phyloP scores from a whole-genome alignment of 2,113 vertebrate genomes.

The Cinclus mexicanus region DNA sequence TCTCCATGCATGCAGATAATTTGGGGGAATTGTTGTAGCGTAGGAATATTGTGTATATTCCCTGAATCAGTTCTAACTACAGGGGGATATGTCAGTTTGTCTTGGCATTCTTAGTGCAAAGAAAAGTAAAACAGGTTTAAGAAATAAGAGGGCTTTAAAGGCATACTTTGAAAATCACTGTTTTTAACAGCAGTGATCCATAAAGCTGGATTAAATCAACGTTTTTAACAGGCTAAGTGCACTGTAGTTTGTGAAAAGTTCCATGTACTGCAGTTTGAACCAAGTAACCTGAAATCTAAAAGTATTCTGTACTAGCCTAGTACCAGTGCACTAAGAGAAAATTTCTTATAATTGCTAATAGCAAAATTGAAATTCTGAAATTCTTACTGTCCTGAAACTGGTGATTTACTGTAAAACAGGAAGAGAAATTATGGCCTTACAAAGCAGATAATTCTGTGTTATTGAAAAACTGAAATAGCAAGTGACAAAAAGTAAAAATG shows the following conservation, averaged over 20 bases:
- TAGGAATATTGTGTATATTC: not conserved
- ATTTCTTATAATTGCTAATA: slow-evolving; percentile 36
- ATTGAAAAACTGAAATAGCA: not conserved
- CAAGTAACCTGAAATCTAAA: slow-evolving; percentile 62
- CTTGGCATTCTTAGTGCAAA: not conserved
- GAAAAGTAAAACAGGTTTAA: not conserved
- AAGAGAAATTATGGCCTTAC: not conserved
- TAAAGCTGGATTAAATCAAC: slow-evolving; percentile 55
- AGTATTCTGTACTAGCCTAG: slow-evolving; percentile 4
- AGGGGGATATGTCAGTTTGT: not conserved
- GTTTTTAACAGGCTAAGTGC: slow-evolving; percentile 54
- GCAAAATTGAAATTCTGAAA: not conserved
- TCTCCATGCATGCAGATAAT: not conserved
- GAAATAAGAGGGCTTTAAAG: slow-evolving; percentile 35
- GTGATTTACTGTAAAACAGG: not conserved
- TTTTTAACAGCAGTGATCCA: slow-evolving; percentile 55
- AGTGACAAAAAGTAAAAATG: not conserved
- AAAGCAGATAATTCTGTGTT: not conserved
- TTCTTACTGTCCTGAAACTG: not conserved
- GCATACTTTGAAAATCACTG: slow-evolving; percentile 43
- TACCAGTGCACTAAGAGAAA: slow-evolving; percentile 9
- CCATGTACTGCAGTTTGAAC: slow-evolving; percentile 53
- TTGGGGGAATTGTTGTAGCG: not conserved
- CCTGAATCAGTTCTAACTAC: not conserved
- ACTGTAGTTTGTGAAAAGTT: slow-evolving; percentile 56